Evolutionary conservation across 2,888 invertebrate genomes (phyloP).

Genomic region (Drosophila putrida): DNA sequence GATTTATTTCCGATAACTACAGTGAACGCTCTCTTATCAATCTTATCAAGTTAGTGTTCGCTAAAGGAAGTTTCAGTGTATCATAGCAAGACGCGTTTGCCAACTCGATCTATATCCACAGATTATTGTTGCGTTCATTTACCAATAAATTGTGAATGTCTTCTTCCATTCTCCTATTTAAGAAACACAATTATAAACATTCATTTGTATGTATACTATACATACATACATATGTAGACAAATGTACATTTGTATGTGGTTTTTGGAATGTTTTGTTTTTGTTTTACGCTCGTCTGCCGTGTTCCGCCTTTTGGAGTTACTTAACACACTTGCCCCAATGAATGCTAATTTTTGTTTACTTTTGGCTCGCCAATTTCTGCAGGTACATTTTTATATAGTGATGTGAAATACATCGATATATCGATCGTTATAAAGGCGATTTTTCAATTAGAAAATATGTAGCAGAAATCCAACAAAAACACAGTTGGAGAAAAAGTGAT

Average conservation of each 20-base stretch:
- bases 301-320: conserved; percentile 25
- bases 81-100: neutral
- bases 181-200: no score
- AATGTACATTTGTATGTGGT: neutral
- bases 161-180: neutral
- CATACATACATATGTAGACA: neutral
- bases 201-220: neutral
- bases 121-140: neutral
- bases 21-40: neutral
- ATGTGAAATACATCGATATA: no score
- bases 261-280: conserved; percentile 1
- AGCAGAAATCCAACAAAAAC: no score
- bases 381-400: conserved; percentile 23
- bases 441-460: no score
- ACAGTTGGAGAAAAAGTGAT: no score
- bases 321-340: conserved; percentile 57
- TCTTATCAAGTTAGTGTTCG: no score
- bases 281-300: neutral
- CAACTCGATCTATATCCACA: conserved; percentile 1
- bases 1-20: neutral
- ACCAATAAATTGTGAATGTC: neutral
- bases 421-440: no score
- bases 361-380: conserved; percentile 34
- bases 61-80: no score
- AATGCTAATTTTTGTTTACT: conserved; percentile 71